Evolutionary conservation across 2,113 vertebrate genomes (phyloP).

Genomic region (Nerophis ophidion): DNA sequence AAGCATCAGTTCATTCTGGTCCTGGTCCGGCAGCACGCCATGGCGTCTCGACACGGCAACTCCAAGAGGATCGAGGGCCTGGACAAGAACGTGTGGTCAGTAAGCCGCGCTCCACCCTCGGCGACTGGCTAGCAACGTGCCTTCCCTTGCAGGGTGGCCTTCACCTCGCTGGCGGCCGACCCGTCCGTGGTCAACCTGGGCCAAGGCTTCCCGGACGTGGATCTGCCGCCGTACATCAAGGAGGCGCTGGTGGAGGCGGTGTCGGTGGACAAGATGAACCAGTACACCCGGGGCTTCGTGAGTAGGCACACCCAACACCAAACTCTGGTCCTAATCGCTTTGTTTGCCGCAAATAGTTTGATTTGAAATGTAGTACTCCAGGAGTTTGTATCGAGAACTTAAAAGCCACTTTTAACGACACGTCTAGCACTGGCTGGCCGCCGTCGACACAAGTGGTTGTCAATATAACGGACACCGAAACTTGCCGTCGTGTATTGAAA

Average conservation of each 20-base stretch:
- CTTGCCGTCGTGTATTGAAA: too few relatives aligned
- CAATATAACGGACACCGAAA: too few relatives aligned
- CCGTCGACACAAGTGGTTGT: too few relatives aligned
- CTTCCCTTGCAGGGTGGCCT: slow-evolving; percentile 75
- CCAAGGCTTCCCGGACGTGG: slow-evolving; percentile 87
- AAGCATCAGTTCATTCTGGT: neutral
- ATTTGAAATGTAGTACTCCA: too few relatives aligned
- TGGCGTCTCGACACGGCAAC: slow-evolving; percentile 80
- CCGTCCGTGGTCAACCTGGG: slow-evolving; percentile 89
- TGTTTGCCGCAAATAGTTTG: too few relatives aligned
- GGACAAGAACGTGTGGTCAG: slow-evolving; percentile 91
- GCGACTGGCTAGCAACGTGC: neutral
- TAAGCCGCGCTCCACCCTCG: neutral
- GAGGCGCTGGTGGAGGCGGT: slow-evolving; percentile 80
- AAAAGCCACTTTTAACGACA: too few relatives aligned
- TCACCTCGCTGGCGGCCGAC: slow-evolving; percentile 85
- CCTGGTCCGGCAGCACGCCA: slow-evolving; percentile 58
- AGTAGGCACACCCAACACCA: slow-evolving; percentile 36
- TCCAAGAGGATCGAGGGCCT: slow-evolving; percentile 88
- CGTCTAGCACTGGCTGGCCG: too few relatives aligned
- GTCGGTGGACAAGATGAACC: slow-evolving; percentile 80
- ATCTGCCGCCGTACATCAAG: slow-evolving; percentile 83
- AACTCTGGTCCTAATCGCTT: too few relatives aligned
- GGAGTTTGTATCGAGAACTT: too few relatives aligned
- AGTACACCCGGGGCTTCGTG: slow-evolving; percentile 94